Percentiles rank a stretch among this genome's conserved stretches.
These are phyloP conservation scores for Diplazon laetatorius DNA, from an alignment of 2,888 invertebrate genomes.

Conservation along the genomic window DNA sequence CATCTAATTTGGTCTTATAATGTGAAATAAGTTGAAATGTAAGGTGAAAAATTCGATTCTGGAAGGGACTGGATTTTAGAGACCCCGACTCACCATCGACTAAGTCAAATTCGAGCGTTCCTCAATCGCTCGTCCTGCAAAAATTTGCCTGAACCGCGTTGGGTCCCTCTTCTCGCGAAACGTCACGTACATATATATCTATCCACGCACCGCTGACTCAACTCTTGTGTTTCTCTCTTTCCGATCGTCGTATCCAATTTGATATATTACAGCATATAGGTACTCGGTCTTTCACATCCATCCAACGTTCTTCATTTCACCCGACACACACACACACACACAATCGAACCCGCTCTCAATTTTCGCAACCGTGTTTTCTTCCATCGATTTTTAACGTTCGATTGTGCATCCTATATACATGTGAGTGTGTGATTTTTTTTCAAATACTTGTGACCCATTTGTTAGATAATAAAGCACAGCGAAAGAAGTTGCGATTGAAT, in stretches of 20 bases:
- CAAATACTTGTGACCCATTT: too few species aligned
- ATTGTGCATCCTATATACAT: not conserved
- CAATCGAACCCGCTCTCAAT: conserved; percentile 17
- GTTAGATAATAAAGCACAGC: conserved; percentile 4
- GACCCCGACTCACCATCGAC: too few species aligned
- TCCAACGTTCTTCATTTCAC: conserved; percentile 37
- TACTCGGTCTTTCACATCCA: conserved; percentile 42
- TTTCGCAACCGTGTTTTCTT: conserved; percentile 1
- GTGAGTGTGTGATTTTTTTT: too few species aligned
- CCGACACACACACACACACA: conserved; percentile 41
- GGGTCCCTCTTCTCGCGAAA: too few species aligned
- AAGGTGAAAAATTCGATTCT: too few species aligned
- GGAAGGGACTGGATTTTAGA: too few species aligned
- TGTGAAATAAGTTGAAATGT: too few species aligned
- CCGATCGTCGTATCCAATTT: conserved; percentile 22
- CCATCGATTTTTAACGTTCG: conserved; percentile 34
- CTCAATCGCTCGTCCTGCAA: too few species aligned
- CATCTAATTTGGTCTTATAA: too few species aligned
- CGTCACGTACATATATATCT: conserved; percentile 21
- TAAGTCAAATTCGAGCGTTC: too few species aligned
- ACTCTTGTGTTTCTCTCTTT: conserved; percentile 8
- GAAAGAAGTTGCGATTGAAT: too few species aligned
- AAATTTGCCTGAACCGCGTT: too few species aligned
- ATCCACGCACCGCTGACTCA: conserved; percentile 20
- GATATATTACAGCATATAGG: conserved; percentile 47